A percentile compares a stretch with the other conserved stretches of the same genome.
Conservation (phyloP, 2,797 vertebrate genomes). For the Xyrichtys novacula region DNA sequence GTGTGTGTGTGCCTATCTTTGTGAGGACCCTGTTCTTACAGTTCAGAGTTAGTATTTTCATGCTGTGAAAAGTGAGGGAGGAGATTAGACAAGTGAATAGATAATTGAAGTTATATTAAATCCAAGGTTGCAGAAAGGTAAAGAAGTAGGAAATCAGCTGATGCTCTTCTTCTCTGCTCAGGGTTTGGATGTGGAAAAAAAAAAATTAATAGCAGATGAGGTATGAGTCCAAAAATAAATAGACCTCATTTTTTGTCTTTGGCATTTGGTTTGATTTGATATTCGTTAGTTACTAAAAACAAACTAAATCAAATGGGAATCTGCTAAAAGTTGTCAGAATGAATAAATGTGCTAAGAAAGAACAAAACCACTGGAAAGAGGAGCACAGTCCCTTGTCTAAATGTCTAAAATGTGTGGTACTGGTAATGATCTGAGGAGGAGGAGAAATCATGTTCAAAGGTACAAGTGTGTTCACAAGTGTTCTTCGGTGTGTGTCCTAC, state of each 20-base stretch:
- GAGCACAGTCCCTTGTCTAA: background rate
- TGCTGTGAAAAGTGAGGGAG: background rate
- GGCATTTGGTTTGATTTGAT: conserved; percentile 11
- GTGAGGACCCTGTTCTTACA: conserved; percentile 8
- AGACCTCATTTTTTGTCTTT: background rate
- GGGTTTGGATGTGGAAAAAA: no score
- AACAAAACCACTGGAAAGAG: background rate
- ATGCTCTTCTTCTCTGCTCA: background rate
- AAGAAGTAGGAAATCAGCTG: background rate
- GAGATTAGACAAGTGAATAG: background rate
- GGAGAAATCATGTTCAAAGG: background rate
- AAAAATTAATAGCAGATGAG: background rate
- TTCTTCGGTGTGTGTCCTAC: background rate
- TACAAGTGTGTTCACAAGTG: background rate
- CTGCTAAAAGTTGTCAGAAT: background rate
- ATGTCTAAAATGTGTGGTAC: background rate
- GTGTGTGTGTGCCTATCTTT: conserved; percentile 11
- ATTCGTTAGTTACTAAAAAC: background rate
- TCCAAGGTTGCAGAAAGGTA: background rate
- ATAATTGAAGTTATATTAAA: background rate
- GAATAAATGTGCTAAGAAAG: background rate
- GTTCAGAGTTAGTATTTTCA: conserved; percentile 6
- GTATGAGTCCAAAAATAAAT: background rate
- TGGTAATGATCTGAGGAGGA: background rate
- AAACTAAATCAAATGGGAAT: background rate